A percentile compares a stretch with the other conserved stretches of the same genome.
phyloP scores from a whole-genome alignment of 2,888 invertebrate genomes.

The Drosophila neotestacea region DNA sequence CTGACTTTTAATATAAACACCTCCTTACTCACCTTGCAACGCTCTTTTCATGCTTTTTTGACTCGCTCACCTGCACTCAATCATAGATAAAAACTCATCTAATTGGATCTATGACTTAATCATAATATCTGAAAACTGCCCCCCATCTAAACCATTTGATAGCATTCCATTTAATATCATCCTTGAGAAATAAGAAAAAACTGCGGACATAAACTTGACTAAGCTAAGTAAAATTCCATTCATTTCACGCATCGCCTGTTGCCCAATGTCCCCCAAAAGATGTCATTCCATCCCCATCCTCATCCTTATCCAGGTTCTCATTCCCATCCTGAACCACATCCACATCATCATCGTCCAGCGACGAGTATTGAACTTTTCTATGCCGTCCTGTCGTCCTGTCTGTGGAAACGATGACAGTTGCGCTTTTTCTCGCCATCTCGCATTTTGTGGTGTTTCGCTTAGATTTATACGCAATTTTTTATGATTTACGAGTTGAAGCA shows the following conservation, averaged over 20 bases:
- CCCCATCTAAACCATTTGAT: slow-evolving; percentile 1
- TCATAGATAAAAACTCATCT: slow-evolving; percentile 4
- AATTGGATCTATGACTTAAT: not conserved
- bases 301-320: slow-evolving; percentile 4
- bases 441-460: slow-evolving; percentile 29
- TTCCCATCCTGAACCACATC: slow-evolving; percentile 12
- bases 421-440: slow-evolving; percentile 51
- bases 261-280: slow-evolving; percentile 49
- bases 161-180: slow-evolving; percentile 7
- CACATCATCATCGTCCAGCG: slow-evolving; percentile 32
- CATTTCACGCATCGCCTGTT: slow-evolving; percentile 69
- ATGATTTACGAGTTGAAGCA: slow-evolving; percentile 63
- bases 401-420: slow-evolving; percentile 73
- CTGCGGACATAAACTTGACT: slow-evolving; percentile 36
- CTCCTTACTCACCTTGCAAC: not conserved
- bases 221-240: slow-evolving; percentile 55
- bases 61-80: not conserved
- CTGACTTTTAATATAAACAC: too few relatives aligned
- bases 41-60: not conserved
- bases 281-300: slow-evolving; percentile 22
- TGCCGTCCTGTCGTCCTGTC: slow-evolving; percentile 23
- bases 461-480: slow-evolving; percentile 67
- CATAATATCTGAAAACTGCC: not conserved
- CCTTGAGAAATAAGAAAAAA: slow-evolving; percentile 17
- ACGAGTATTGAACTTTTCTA: slow-evolving; percentile 46